These are phyloP conservation scores for Tonatia bakeri DNA, from an alignment of 2,113 vertebrate genomes.

Conservation along the genomic window DNA sequence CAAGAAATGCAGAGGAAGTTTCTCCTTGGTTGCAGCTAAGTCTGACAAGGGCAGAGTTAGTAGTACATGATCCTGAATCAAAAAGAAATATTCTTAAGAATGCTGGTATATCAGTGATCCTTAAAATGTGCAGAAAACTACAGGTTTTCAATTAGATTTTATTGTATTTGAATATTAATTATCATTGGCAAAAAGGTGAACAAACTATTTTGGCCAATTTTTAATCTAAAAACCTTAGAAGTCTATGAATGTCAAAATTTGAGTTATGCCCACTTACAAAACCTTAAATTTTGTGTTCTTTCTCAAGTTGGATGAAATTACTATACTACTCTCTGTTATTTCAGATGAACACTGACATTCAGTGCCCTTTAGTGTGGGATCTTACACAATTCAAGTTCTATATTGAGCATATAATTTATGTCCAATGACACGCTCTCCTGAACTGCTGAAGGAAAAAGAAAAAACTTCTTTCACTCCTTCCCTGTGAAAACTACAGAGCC, in stretches of 20 bases:
- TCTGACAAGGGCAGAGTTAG: background rate
- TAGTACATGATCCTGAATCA: background rate
- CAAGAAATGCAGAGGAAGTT: background rate
- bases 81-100: background rate
- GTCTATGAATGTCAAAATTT: constrained; percentile 32
- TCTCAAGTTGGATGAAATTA: constrained; percentile 49
- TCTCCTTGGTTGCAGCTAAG: background rate
- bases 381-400: constrained; percentile 43
- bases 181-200: background rate
- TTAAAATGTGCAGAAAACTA: background rate
- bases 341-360: constrained; percentile 38
- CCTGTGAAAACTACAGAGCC: background rate
- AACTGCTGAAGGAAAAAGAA: constrained; percentile 33
- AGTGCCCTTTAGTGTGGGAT: constrained; percentile 10
- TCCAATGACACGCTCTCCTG: constrained; percentile 8
- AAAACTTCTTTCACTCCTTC: background rate
- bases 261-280: background rate
- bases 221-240: constrained; percentile 19
- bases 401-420: constrained; percentile 43
- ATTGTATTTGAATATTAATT: constrained; percentile 14
- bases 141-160: background rate
- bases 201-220: background rate
- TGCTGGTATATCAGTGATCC: background rate
- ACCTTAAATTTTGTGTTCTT: constrained; percentile 9
- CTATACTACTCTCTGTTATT: constrained; percentile 28